These are phyloP conservation scores for Pseudoips prasinana DNA, from an alignment of 2,888 invertebrate species.

Conservation along the genomic window DNA sequence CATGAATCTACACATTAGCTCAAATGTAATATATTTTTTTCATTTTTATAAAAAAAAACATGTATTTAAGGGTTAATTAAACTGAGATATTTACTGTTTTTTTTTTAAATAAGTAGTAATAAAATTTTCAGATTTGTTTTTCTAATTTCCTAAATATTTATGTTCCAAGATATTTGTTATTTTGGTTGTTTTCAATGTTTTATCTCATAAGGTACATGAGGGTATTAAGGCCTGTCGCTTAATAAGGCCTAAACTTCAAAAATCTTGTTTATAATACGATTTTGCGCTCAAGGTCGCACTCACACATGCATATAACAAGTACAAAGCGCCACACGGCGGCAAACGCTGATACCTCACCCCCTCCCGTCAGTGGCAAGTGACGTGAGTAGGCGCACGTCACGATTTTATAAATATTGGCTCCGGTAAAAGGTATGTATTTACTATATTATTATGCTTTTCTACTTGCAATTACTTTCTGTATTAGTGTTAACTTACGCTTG, in stretches of 20 bases:
- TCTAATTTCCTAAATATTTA: no score
- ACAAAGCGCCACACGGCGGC: slow-evolving; percentile 7
- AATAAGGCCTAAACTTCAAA: slow-evolving; percentile 20
- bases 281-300: slow-evolving; percentile 13
- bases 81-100: no score
- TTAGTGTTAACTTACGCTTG: slow-evolving; percentile 12
- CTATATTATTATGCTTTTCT: slow-evolving; percentile 10
- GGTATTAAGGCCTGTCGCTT: no score
- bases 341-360: slow-evolving; percentile 1
- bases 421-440: slow-evolving; percentile 16
- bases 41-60: no score
- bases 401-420: slow-evolving; percentile 9
- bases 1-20: no score
- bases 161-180: no score
- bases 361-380: slow-evolving; percentile 4
- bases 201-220: no score
- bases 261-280: slow-evolving; percentile 7
- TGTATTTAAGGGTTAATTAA: no score
- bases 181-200: no score
- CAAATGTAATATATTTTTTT: no score
- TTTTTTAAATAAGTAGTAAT: no score
- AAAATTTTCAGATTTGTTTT: no score
- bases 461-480: slow-evolving; percentile 9
- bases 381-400: slow-evolving; percentile 5
- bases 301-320: slow-evolving; percentile 7